These are phyloP conservation scores for Hippoglossus stenolepis DNA, from an alignment of 2,113 vertebrate species.

Conservation along the genomic window DNA sequence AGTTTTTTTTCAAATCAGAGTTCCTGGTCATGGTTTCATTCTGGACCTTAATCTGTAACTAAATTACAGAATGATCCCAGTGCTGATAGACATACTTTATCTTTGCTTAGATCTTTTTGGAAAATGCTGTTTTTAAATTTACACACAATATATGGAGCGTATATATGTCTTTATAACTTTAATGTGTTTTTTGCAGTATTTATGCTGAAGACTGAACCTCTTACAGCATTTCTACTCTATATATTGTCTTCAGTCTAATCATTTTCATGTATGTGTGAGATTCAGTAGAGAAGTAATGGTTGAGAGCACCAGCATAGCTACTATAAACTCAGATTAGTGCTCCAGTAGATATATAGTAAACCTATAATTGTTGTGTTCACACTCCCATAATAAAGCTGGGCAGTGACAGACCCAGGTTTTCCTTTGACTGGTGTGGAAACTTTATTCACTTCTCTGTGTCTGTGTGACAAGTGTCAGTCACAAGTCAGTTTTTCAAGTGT, in stretches of 20 bases:
- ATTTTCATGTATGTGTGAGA: not conserved
- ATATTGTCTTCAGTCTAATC: not conserved
- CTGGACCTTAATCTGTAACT: not conserved
- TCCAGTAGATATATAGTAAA: not conserved
- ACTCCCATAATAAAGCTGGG: not conserved
- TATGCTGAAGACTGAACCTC: not conserved
- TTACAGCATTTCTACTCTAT: too few species aligned
- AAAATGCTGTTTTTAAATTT: too few species aligned
- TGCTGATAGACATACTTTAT: not conserved
- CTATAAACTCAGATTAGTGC: not conserved
- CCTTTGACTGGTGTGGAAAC: not conserved
- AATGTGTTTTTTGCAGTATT: constrained; percentile 4
- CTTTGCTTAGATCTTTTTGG: too few species aligned
- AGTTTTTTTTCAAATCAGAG: not conserved
- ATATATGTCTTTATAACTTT: too few species aligned
- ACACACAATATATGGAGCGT: too few species aligned
- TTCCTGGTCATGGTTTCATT: not conserved
- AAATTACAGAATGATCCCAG: not conserved
- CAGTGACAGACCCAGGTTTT: not conserved
- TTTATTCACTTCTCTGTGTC: constrained; percentile 11
- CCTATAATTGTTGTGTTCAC: not conserved
- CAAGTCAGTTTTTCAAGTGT: constrained; percentile 12
- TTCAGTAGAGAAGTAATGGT: not conserved
- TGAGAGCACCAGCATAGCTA: not conserved
- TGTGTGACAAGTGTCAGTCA: constrained; percentile 12